Evolutionary conservation across 2,888 invertebrate species (phyloP).

Genomic region (Aproaerema taeniolella): DNA sequence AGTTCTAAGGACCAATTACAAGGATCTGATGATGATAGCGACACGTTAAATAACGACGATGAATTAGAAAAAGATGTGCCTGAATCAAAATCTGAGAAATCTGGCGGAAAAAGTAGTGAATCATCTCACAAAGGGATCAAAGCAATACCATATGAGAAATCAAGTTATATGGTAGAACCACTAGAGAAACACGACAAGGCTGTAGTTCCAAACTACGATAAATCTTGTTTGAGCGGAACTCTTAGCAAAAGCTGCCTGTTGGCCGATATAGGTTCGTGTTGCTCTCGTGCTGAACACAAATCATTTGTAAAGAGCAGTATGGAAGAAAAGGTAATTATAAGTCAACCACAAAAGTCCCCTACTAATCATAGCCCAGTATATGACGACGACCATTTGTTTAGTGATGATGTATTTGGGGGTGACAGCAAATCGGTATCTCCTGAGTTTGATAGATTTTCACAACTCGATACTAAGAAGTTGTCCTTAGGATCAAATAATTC

Average conservation of each 20-base stretch:
- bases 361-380: slow-evolving; percentile 78
- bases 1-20: slow-evolving; percentile 79
- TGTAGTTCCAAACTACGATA: slow-evolving; percentile 65
- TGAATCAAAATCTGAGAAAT: slow-evolving; percentile 65
- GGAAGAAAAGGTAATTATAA: slow-evolving; percentile 77
- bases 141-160: slow-evolving; percentile 68
- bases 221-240: slow-evolving; percentile 66
- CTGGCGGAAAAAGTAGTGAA: slow-evolving; percentile 46
- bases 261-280: slow-evolving; percentile 65
- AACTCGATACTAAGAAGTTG: slow-evolving; percentile 59
- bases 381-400: slow-evolving; percentile 77
- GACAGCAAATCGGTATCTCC: slow-evolving; percentile 79
- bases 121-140: slow-evolving; percentile 50
- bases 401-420: slow-evolving; percentile 79
- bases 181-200: slow-evolving; percentile 58
- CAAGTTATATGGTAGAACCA: slow-evolving; percentile 71
- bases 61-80: slow-evolving; percentile 74
- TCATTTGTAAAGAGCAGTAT: slow-evolving; percentile 54
- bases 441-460: slow-evolving; percentile 71
- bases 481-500: slow-evolving; percentile 80
- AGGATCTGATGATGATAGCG: slow-evolving; percentile 83
- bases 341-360: slow-evolving; percentile 79
- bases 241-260: slow-evolving; percentile 68
- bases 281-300: slow-evolving; percentile 58
- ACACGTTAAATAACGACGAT: slow-evolving; percentile 82